phyloP scores from a whole-genome alignment of 2,113 vertebrate species.

The Mungos mungo region DNA sequence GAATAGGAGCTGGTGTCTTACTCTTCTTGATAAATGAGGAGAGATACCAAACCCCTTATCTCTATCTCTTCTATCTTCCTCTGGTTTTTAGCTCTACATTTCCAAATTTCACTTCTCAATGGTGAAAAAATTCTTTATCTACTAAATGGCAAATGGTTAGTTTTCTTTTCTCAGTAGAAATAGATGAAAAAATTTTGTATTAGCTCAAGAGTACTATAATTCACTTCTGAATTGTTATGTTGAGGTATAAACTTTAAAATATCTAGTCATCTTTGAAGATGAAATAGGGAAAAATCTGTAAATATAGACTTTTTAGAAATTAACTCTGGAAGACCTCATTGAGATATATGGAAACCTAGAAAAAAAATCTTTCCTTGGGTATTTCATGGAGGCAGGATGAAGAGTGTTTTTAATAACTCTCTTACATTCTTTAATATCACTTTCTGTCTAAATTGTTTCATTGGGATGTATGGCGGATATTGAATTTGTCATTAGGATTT shows the following conservation, averaged over 20 bases:
- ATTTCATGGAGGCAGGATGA: background rate
- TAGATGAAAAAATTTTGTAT: slow-evolving; percentile 63
- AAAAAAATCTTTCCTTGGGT: background rate
- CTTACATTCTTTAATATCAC: background rate
- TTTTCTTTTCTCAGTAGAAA: slow-evolving; percentile 63
- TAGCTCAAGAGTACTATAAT: slow-evolving; percentile 66
- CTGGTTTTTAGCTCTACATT: background rate
- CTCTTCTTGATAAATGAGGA: background rate
- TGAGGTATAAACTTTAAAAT: slow-evolving; percentile 52
- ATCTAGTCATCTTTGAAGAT: slow-evolving; percentile 30
- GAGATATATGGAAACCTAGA: background rate
- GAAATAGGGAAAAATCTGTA: slow-evolving; percentile 7
- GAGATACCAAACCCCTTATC: background rate
- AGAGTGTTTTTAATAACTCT: background rate
- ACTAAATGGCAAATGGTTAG: slow-evolving; percentile 51
- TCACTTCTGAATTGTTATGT: slow-evolving; percentile 60
- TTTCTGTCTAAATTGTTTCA: background rate
- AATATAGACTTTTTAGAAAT: background rate
- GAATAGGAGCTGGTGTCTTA: background rate
- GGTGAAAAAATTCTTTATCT: slow-evolving; percentile 11
- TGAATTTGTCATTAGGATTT: background rate
- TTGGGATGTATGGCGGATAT: background rate
- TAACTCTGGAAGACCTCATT: background rate
- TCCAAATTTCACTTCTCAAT: background rate
- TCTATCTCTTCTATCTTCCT: background rate